phyloP scores from a whole-genome alignment of 2,113 vertebrate genomes.

The Onychorhynchus coronatus region DNA sequence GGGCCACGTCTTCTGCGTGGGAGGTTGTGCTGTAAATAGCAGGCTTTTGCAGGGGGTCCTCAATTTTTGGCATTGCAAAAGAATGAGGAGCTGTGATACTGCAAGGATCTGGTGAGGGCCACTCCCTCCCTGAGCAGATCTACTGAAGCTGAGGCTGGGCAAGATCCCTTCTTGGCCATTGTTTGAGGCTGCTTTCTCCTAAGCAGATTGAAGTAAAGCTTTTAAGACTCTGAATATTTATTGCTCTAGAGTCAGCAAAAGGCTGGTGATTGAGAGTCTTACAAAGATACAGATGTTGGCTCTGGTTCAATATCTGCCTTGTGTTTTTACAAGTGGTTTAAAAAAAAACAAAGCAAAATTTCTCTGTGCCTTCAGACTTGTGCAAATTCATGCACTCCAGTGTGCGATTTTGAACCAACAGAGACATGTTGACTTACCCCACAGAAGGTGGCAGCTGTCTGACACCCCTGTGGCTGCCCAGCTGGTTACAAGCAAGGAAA shows the following conservation, averaged over 20 bases:
- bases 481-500: neutral
- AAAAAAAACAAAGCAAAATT: conserved; percentile 19
- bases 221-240: conserved; percentile 30
- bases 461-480: neutral
- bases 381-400: neutral
- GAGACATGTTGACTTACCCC: neutral
- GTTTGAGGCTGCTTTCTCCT: conserved; percentile 28
- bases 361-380: neutral
- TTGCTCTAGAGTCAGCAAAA: conserved; percentile 56
- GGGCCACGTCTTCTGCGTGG: neutral
- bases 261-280: conserved; percentile 33
- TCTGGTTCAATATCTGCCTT: conserved; percentile 20
- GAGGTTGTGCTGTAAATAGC: neutral
- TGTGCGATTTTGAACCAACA: accelerated
- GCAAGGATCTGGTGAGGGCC: neutral
- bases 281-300: conserved; percentile 45
- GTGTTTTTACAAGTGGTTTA: conserved; percentile 53
- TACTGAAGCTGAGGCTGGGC: neutral
- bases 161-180: conserved; percentile 15
- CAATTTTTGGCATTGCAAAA: neutral
- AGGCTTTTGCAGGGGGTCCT: neutral
- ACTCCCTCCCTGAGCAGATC: neutral
- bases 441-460: neutral
- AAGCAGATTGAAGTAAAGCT: conserved; percentile 48
- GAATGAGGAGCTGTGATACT: neutral